Base-by-base conservation (phyloP, 2,888 invertebrate species). In the Vandiemenella viatica region DNA sequence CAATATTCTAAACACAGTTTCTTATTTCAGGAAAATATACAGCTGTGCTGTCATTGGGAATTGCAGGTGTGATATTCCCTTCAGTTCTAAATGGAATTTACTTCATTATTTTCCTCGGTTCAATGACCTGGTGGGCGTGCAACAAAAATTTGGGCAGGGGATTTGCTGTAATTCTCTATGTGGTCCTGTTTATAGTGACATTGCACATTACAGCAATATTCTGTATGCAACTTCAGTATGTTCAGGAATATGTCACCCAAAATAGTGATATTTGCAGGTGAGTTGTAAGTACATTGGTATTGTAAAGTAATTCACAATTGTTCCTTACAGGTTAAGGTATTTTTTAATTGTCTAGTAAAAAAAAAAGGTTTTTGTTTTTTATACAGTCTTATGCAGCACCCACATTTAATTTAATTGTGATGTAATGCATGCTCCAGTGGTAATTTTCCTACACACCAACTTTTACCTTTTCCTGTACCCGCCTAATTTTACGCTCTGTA, bases 51-150 rank as follows among this genome's bases (percentile, higher is more conserved):
- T 70, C 78, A 7, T 67, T 86, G 58, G 83, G 84, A 68, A 69
- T 80, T 55, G 77, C 80, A 7, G 85, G 84, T 1, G 79, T 84
- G 52, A 69, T 90, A 62, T 76, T 83, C 40, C 95, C 95, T 1
- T 89, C 90, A 47, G 70, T 87, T 22, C 78, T 82, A 18, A 86
- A 86, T 37, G 84, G 83, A 8, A 73, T 92, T 41, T 95, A 96
- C 67, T 93, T 88, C 67, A 61, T 92, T 47, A 73, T 83, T 49
- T 95, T 95, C 66, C 73, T 96, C 61, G 76, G 77, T 15, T 76
- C 84, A 20, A 83, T 87, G 49, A 90, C 91, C 1, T 87, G 86
- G 70, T 88, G 91, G 87, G 80, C 90, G 18, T 79, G 84, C 58
- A 85, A 84, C 61, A 77, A 75, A 58, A 77, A 83, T 50, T 70